Conservation (phyloP, 2,113 vertebrate genomes). For the Hemibates koningsi region DNA sequence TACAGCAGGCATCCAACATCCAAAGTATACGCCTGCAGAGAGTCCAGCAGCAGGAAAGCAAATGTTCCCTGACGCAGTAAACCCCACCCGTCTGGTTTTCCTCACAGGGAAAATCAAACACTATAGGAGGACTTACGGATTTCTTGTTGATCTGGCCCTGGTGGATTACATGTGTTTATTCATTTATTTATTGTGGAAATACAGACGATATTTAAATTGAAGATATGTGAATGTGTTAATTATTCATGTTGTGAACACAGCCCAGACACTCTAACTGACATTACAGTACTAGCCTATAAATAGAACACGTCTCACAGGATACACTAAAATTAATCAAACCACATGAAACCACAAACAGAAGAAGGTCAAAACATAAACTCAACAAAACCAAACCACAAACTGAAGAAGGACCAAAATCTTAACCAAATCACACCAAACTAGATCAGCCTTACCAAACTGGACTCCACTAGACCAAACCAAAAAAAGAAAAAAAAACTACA, state of each 20-base stretch:
- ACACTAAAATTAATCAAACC: neutral
- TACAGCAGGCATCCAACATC: neutral
- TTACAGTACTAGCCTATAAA: neutral
- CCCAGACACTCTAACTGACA: neutral
- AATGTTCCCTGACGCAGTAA: neutral
- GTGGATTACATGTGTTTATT: neutral
- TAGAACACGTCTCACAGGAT: neutral
- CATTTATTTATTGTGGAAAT: neutral
- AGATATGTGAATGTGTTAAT: neutral
- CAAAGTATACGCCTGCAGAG: neutral
- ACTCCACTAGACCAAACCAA: neutral
- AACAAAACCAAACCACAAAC: neutral
- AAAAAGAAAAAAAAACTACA: neutral
- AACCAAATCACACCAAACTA: neutral
- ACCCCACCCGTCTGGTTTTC: constrained; percentile 11
- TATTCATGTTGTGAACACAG: neutral
- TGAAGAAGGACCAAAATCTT: neutral
- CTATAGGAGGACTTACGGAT: neutral
- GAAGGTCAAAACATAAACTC: neutral
- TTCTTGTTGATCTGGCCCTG: neutral
- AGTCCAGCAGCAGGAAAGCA: neutral
- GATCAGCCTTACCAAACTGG: neutral
- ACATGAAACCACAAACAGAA: neutral
- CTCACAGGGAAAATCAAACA: neutral
- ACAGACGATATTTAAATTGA: neutral